Conservation (phyloP, 2,113 vertebrate species). For the Dermatemys mawii region DNA sequence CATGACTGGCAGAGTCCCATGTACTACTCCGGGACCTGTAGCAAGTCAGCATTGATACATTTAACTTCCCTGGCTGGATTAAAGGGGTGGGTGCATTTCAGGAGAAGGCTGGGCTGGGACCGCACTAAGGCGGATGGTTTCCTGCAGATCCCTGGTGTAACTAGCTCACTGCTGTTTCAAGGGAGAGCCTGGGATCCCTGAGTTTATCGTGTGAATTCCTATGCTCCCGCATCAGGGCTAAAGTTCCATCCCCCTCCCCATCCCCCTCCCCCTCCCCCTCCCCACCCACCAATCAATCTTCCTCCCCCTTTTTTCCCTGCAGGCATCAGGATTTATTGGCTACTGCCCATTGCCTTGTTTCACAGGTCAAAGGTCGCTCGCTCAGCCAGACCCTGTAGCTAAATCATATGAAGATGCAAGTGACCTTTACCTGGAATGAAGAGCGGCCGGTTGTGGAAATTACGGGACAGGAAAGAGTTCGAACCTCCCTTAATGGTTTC, state of each 20-base stretch:
- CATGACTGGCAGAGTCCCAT: no score
- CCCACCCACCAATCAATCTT: not conserved
- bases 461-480: not conserved
- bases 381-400: not conserved
- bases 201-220: not conserved
- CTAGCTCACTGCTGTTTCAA: not conserved
- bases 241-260: not conserved
- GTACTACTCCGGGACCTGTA: no score
- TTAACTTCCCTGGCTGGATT: no score
- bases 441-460: slow-evolving; percentile 44
- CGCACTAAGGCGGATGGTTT: not conserved
- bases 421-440: slow-evolving; percentile 48
- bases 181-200: not conserved
- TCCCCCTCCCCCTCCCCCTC: not conserved
- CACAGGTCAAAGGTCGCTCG: not conserved
- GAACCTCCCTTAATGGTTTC: not conserved
- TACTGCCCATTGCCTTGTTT: not conserved
- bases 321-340: not conserved
- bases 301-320: not conserved
- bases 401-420: not conserved
- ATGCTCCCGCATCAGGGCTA: not conserved
- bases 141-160: not conserved
- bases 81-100: not conserved
- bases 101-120: not conserved
- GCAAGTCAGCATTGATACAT: not conserved